Percentiles rank a stretch among this genome's conserved stretches.
Evolutionary conservation across 2,888 invertebrate genomes (phyloP).

Genomic region (Caenorhabditis afra): DNA sequence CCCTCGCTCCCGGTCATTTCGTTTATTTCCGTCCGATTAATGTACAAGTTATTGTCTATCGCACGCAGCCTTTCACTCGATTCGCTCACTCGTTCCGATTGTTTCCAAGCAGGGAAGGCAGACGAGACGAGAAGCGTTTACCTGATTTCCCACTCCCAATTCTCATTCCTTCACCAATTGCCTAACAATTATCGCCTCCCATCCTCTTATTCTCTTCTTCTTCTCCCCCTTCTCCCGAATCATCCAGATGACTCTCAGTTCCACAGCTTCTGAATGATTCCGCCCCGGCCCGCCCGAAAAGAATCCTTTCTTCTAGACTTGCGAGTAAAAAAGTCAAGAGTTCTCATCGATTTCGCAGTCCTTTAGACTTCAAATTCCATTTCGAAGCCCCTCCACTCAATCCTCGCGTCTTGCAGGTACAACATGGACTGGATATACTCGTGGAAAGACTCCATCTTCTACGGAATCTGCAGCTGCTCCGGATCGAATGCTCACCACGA

Average conservation of each 20-base stretch:
- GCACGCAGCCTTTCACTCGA: no score
- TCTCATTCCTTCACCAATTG: not conserved
- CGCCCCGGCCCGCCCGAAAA: no score
- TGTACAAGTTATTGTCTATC: no score
- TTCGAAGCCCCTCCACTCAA: not conserved
- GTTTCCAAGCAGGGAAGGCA: not conserved
- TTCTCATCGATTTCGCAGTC: no score
- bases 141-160: slow-evolving; percentile 5
- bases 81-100: not conserved
- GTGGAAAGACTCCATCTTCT: slow-evolving; percentile 79
- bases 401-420: slow-evolving; percentile 14
- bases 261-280: not conserved
- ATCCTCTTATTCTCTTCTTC: no score
- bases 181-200: slow-evolving; percentile 11
- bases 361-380: not conserved
- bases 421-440: slow-evolving; percentile 80
- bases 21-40: not conserved
- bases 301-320: not conserved
- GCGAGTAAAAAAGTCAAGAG: slow-evolving; percentile 22
- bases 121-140: slow-evolving; percentile 4
- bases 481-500: slow-evolving; percentile 34
- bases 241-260: not conserved
- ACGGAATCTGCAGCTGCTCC: slow-evolving; percentile 77
- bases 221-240: not conserved
- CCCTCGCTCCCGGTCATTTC: not conserved